phyloP scores from a whole-genome alignment of 1,140 invertebrate species.

The Drosophila kanapiae region DNA sequence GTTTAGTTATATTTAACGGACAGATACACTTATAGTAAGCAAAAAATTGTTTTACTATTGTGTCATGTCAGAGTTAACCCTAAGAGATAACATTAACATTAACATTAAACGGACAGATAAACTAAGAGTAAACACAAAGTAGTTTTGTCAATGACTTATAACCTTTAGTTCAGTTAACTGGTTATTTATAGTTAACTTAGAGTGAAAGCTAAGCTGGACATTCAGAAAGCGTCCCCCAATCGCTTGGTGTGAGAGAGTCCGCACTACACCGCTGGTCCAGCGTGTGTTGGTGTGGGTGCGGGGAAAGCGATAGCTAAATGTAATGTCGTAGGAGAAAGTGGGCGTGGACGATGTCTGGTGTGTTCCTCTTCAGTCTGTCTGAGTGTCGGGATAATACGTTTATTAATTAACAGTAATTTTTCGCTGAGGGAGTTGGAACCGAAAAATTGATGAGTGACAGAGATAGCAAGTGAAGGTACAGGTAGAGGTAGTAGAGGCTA shows the following conservation, averaged over 20 bases:
- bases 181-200: neutral
- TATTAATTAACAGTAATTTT: neutral
- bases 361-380: slow-evolving; percentile 44
- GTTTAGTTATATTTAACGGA: too few species aligned
- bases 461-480: slow-evolving; percentile 63
- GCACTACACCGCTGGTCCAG: slow-evolving; percentile 16
- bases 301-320: slow-evolving; percentile 47
- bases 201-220: neutral
- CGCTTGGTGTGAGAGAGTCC: slow-evolving; percentile 18
- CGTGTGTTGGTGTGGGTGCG: slow-evolving; percentile 16
- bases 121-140: too few species aligned
- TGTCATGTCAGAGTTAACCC: too few species aligned
- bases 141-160: too few species aligned
- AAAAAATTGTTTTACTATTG: too few species aligned
- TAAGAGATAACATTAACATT: too few species aligned
- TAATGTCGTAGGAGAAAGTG: slow-evolving; percentile 23
- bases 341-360: neutral
- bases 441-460: slow-evolving; percentile 74
- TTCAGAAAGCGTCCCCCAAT: neutral
- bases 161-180: neutral
- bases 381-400: slow-evolving; percentile 36
- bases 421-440: slow-evolving; percentile 53
- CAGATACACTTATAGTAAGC: too few species aligned
- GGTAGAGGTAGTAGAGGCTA: slow-evolving; percentile 29
- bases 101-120: too few species aligned